Evolutionary conservation across 2,797 vertebrate species (phyloP).

Genomic region (Pelochelys cantorii): DNA sequence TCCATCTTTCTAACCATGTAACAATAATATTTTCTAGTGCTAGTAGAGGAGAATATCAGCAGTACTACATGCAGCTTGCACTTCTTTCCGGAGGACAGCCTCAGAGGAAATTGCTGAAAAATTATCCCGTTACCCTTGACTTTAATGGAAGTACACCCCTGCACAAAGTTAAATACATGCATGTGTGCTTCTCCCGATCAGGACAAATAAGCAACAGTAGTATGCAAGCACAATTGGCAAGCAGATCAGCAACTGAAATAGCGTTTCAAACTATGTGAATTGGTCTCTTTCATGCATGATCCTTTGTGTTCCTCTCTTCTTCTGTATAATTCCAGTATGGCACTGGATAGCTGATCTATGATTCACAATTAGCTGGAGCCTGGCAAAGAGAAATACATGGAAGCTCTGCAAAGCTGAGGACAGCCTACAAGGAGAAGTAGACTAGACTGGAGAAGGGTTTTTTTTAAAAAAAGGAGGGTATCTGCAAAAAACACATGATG

Average conservation of each 20-base stretch:
- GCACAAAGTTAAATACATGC: conserved; percentile 35
- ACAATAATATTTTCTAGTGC: background rate
- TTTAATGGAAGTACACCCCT: conserved; percentile 34
- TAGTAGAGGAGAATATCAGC: background rate
- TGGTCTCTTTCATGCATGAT: conserved; percentile 57
- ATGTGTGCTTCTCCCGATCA: conserved; percentile 69
- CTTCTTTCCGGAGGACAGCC: background rate
- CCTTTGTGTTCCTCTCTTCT: conserved; percentile 54
- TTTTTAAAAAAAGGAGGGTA: conserved; percentile 65
- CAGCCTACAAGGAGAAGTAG: conserved; percentile 62
- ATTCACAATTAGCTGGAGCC: conserved; percentile 74
- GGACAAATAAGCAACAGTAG: conserved; percentile 71
- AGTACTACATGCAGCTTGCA: background rate
- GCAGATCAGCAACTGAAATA: conserved; percentile 63
- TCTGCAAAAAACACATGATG: conserved; percentile 70
- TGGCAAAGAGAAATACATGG: conserved; percentile 73
- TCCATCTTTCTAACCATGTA: background rate
- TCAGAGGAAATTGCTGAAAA: background rate
- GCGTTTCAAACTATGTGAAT: conserved; percentile 71
- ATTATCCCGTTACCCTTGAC: conserved; percentile 29
- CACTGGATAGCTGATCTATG: conserved; percentile 74
- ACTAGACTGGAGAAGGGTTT: conserved; percentile 56
- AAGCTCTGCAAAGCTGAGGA: conserved; percentile 71
- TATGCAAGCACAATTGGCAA: conserved; percentile 72
- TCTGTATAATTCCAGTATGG: conserved; percentile 69